These are phyloP conservation scores for Spea hammondii DNA, from an alignment of 2,797 vertebrate species.

Conservation along the genomic window DNA sequence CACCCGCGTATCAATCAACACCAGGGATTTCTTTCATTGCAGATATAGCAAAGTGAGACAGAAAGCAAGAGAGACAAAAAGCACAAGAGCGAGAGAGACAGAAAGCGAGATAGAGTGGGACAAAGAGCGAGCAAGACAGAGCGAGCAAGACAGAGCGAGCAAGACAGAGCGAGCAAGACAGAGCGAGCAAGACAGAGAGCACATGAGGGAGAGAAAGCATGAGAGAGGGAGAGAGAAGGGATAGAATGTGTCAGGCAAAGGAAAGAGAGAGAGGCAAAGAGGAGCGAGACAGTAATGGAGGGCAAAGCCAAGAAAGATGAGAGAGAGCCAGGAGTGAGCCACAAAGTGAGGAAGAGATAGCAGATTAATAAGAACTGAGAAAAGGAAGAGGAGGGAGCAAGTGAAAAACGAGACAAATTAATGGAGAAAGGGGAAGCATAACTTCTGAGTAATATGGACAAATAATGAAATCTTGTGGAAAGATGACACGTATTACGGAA, in stretches of 20 bases:
- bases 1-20: slow-evolving; percentile 33
- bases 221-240: slow-evolving; percentile 12
- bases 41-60: not conserved
- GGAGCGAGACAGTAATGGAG: not conserved
- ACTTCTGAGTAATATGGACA: slow-evolving; percentile 5
- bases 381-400: no score
- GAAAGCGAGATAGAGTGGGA: not conserved
- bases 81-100: not conserved
- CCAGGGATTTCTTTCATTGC: slow-evolving; percentile 37
- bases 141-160: no score
- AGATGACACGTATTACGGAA: slow-evolving; percentile 15
- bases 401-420: no score
- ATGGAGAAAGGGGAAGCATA: not conserved
- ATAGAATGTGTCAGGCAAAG: not conserved
- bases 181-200: no score
- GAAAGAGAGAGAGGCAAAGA: not conserved
- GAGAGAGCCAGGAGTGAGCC: no score
- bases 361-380: no score
- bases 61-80: not conserved
- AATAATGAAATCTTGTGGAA: slow-evolving; percentile 17
- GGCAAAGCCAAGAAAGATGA: no score
- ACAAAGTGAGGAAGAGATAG: no score
- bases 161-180: no score
- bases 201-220: not conserved
- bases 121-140: no score